Percentiles rank a stretch among this genome's conserved stretches.
phyloP scores from a whole-genome alignment of 23 tunicate genomes.

The Oikopleura dioica region DNA sequence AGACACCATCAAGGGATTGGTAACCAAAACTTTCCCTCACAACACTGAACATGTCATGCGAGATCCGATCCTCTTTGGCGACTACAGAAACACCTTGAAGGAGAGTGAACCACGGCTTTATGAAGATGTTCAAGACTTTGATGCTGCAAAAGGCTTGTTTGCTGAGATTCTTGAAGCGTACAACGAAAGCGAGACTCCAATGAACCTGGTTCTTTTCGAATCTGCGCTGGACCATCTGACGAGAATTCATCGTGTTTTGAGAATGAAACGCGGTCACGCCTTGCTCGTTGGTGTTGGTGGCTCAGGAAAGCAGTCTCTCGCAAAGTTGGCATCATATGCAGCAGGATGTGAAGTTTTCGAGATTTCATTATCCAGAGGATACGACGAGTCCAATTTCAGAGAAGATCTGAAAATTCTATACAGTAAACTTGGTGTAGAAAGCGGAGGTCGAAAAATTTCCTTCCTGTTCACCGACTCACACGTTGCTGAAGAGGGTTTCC shows the following conservation, averaged over 20 bases:
- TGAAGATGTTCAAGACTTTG: slow-evolving; percentile 93
- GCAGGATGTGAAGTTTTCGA: slow-evolving; percentile 88
- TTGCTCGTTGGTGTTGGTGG: slow-evolving; percentile 97
- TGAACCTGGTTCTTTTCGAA: slow-evolving; percentile 95
- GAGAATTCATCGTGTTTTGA: slow-evolving; percentile 71
- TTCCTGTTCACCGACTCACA: slow-evolving; percentile 95
- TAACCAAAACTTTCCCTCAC: slow-evolving; percentile 34
- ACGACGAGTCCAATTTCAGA: slow-evolving; percentile 65
- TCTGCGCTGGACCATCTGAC: slow-evolving; percentile 91
- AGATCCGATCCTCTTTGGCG: slow-evolving; percentile 77
- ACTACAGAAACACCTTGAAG: slow-evolving; percentile 25
- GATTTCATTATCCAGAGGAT: slow-evolving; percentile 71
- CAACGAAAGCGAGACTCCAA: slow-evolving; percentile 75
- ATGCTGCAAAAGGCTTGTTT: slow-evolving; percentile 78
- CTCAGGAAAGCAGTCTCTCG: slow-evolving; percentile 76
- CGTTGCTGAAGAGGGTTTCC: slow-evolving; percentile 99
- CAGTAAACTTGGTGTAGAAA: slow-evolving; percentile 84
- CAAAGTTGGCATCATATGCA: slow-evolving; percentile 71
- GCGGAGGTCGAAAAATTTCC: slow-evolving; percentile 33
- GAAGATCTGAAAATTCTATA: slow-evolving; percentile 91
- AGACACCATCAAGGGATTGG: slow-evolving; percentile 17
- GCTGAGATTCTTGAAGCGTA: slow-evolving; percentile 83
- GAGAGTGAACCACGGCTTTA: slow-evolving; percentile 74
- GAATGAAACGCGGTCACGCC: slow-evolving; percentile 75
- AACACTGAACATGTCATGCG: slow-evolving; percentile 27